A percentile compares a stretch with the other conserved stretches of the same genome.
Evolutionary conservation across 2,113 vertebrate genomes (phyloP).

Genomic region (Telmatochromis sp.): DNA sequence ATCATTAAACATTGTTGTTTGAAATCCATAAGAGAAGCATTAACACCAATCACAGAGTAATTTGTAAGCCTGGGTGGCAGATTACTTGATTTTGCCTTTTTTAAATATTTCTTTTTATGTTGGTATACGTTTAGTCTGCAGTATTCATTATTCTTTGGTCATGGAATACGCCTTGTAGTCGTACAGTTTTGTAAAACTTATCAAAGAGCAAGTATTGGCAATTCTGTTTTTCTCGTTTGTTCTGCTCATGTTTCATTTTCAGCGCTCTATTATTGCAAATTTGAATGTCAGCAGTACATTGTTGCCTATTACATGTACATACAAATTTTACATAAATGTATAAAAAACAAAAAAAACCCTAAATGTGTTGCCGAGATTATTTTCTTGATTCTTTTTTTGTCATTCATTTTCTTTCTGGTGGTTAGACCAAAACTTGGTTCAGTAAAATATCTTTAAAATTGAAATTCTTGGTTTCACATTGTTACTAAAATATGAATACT

Average conservation of each 20-base stretch:
- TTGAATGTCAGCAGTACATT: conserved; percentile 56
- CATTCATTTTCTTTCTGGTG: background rate
- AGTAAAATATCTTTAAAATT: background rate
- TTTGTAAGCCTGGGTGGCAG: background rate
- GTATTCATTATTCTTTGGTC: background rate
- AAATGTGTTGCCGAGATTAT: conserved; percentile 3
- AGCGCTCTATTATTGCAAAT: conserved; percentile 56
- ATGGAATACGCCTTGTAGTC: background rate
- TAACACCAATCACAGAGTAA: background rate
- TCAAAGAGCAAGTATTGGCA: background rate
- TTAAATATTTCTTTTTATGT: background rate
- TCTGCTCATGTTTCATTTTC: conserved; percentile 28
- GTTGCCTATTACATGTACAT: conserved; percentile 68
- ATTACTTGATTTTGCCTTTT: background rate
- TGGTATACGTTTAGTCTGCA: background rate
- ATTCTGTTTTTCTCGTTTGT: conserved; percentile 19
- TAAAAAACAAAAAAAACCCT: background rate
- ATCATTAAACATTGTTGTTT: background rate
- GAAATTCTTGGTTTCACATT: background rate
- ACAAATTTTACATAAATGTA: conserved; percentile 73
- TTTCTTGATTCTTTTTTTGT: background rate
- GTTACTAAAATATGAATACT: background rate
- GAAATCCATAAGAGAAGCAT: background rate
- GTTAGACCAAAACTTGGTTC: background rate
- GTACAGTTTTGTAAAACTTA: background rate